These are phyloP conservation scores for Brachionus sp. DNA, from an alignment of 1,140 invertebrate species.

Conservation along the genomic window DNA sequence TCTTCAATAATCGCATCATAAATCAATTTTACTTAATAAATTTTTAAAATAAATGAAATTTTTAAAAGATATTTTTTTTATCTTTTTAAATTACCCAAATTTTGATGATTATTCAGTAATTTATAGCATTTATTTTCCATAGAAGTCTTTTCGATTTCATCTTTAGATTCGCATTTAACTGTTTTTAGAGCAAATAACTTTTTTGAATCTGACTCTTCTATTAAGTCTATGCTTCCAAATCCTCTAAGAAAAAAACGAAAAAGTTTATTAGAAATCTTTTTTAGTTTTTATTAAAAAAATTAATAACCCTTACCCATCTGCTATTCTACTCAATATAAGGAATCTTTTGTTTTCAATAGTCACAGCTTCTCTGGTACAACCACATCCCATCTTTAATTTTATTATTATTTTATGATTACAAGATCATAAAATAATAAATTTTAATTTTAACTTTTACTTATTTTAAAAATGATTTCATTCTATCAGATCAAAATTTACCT, in stretches of 20 bases:
- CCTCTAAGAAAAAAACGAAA: not conserved
- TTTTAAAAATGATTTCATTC: not conserved
- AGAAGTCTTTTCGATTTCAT: slow-evolving; percentile 17
- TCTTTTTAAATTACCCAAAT: not conserved
- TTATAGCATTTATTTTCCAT: slow-evolving; percentile 33
- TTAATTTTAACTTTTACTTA: not conserved
- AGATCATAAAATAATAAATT: not conserved
- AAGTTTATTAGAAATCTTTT: too few species aligned
- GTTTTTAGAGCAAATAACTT: not conserved
- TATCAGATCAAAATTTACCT: slow-evolving; percentile 23
- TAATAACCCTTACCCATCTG: not conserved
- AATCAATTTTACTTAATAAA: slow-evolving; percentile 12
- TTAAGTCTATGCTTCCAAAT: slow-evolving; percentile 22
- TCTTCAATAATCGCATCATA: slow-evolving; percentile 24
- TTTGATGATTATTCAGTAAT: not conserved
- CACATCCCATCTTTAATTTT: slow-evolving; percentile 42
- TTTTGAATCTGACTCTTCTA: not conserved
- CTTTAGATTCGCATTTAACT: slow-evolving; percentile 38
- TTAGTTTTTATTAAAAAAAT: not conserved
- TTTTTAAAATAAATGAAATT: not conserved
- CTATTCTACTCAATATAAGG: slow-evolving; percentile 29
- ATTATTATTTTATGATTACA: not conserved
- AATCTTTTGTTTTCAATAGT: not conserved
- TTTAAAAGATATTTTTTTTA: not conserved
- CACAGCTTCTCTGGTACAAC: not conserved